Base-by-base conservation (phyloP, 2,113 vertebrate species). In the Chloropsis hardwickii region DNA sequence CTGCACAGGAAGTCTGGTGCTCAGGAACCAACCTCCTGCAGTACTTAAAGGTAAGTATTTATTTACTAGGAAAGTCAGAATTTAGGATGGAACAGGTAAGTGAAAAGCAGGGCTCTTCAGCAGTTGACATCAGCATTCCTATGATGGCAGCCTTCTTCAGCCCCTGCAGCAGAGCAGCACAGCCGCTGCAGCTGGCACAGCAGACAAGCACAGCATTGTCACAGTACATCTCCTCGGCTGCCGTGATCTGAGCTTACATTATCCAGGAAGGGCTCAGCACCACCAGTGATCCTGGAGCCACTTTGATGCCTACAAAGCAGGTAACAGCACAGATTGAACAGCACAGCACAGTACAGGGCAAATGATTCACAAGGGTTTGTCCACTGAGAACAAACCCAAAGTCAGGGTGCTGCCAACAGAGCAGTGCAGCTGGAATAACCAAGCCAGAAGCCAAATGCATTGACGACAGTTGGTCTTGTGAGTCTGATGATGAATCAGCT, bases 111-210 rank as follows among this genome's bases (percentile, higher is more conserved):
- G 81, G 77, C 82, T 97, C 96, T 93, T 96, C 96, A 80, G 67
- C 86, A 71, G 88, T 77, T 91, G 94, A 86, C 93, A 94, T 81
- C 90, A 89, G 88, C 90, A 51, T 93, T 91, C 23, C 25, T 76
- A 69, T 18, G 94, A 89, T 28, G 90, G 93, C 95, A 97, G 95
- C 96, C 90, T 94, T 92, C 95, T 88, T 62, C 96, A 92, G 92
- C 81, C 93, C 94, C 92, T 92, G 92, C 95, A 42, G 42, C 76
- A 95, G 90, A 97, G 97, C 97, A 96, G 91, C 96, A 95, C 96
- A 83, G 87, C 21, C n/a, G 91, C 90, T 81, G n/a, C 92, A 94
- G 87, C 53, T 27, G 8, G 21, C 29, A 66, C 94, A 80, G 80
- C 12, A 85, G 94, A 88, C 95, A 91, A 54, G 80, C 40, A 81